Conservation (phyloP, 2,797 vertebrate species). For the Acropternis orthonyx region DNA sequence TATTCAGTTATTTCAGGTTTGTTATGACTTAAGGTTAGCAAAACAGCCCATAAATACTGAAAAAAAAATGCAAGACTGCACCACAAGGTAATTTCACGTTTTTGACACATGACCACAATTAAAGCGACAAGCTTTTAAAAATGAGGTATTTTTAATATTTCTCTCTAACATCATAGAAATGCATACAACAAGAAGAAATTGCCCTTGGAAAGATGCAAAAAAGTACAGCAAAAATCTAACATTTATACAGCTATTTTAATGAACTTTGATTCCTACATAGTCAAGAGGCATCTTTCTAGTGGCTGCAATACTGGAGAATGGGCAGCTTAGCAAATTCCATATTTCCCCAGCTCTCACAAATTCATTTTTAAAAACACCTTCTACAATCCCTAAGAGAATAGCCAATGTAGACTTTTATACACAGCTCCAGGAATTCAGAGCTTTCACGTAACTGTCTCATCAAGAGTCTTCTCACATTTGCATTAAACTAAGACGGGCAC, state of each 20-base stretch:
- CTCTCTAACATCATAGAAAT: background rate
- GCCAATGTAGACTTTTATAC: background rate
- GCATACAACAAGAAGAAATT: background rate
- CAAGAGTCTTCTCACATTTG: background rate
- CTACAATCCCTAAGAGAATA: background rate
- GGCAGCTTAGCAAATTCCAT: background rate
- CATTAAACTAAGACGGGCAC: background rate
- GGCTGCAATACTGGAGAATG: background rate
- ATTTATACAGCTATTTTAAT: background rate
- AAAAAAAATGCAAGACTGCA: background rate
- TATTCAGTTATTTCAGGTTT: background rate
- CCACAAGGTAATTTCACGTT: background rate
- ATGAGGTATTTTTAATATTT: background rate
- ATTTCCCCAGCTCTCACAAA: background rate
- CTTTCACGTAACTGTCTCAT: background rate
- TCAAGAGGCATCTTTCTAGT: background rate
- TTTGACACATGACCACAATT: background rate
- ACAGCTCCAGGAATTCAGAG: background rate
- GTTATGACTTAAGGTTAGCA: background rate
- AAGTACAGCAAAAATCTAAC: background rate
- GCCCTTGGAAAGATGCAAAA: background rate
- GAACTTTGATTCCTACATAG: background rate
- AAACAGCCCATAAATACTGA: background rate
- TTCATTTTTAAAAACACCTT: background rate
- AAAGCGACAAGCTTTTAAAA: background rate